These are phyloP conservation scores for Psittacula echo DNA, from an alignment of 2,797 vertebrate species.

Conservation along the genomic window DNA sequence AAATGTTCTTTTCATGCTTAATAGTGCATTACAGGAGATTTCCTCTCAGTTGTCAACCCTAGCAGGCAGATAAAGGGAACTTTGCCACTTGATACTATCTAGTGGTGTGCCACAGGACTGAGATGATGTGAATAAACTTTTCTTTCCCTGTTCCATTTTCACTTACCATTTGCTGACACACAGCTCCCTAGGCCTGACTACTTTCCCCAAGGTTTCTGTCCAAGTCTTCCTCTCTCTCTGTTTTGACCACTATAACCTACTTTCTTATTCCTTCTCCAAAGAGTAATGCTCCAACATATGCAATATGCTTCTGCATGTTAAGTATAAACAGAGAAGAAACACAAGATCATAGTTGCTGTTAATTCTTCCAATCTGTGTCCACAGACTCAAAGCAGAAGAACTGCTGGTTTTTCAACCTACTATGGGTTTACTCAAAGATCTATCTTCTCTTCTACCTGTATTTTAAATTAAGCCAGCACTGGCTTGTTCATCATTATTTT, in stretches of 20 bases:
- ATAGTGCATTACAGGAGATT: neutral
- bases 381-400: neutral
- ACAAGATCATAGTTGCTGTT: neutral
- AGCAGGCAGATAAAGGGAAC: neutral
- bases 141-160: neutral
- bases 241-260: neutral
- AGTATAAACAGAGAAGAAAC: neutral
- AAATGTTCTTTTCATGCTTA: neutral
- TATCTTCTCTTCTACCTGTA: neutral
- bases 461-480: neutral
- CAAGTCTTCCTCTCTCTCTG: neutral
- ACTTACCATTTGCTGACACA: neutral
- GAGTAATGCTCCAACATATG: neutral
- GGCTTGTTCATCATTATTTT: neutral
- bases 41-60: neutral
- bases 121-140: neutral
- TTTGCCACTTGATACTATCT: neutral
- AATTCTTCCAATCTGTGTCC: neutral
- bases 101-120: neutral
- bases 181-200: neutral
- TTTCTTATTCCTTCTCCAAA: slow-evolving; percentile 18
- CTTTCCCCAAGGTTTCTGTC: neutral
- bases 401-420: neutral
- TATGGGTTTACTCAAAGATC: neutral
- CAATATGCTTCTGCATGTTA: neutral